Conservation (phyloP, 1,140 invertebrate species). For the Colletes gigas region DNA sequence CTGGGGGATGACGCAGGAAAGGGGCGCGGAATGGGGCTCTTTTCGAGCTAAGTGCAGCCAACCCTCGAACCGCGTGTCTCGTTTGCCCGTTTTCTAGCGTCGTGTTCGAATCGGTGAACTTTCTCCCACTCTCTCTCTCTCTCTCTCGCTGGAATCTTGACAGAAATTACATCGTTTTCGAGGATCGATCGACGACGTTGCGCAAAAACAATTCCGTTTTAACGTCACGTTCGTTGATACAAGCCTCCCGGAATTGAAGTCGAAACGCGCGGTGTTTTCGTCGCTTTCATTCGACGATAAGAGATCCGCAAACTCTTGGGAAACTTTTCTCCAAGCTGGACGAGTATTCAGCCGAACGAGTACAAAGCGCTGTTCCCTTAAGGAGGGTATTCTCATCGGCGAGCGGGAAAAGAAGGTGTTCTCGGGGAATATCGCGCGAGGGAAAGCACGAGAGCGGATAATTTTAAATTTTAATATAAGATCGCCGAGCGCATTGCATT, state of each 20-base stretch:
- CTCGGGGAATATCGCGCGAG: too few species aligned
- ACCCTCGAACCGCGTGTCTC: slow-evolving; percentile 25
- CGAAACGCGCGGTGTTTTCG: neutral
- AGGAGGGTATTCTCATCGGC: neutral
- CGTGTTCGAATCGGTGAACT: slow-evolving; percentile 5
- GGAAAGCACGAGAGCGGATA: too few species aligned
- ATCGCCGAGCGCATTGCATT: too few species aligned
- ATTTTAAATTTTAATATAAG: too few species aligned
- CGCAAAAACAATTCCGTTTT: neutral
- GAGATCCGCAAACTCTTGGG: neutral
- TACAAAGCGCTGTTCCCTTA: slow-evolving; percentile 12
- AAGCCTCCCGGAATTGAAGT: neutral
- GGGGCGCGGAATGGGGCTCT: slow-evolving; percentile 49
- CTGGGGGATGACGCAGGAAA: slow-evolving; percentile 22
- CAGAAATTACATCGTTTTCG: neutral
- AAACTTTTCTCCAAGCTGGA: neutral
- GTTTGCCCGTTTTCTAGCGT: slow-evolving; percentile 11
- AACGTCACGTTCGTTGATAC: neutral
- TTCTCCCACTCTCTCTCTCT: neutral
- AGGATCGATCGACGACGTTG: neutral
- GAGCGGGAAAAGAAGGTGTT: too few species aligned
- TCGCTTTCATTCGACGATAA: slow-evolving; percentile 1
- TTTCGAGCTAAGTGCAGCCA: slow-evolving; percentile 59
- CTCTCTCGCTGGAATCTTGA: neutral
- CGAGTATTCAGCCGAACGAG: neutral